phyloP scores from a whole-genome alignment of 2,888 invertebrate genomes.

The Glaucopsyche alexis region DNA sequence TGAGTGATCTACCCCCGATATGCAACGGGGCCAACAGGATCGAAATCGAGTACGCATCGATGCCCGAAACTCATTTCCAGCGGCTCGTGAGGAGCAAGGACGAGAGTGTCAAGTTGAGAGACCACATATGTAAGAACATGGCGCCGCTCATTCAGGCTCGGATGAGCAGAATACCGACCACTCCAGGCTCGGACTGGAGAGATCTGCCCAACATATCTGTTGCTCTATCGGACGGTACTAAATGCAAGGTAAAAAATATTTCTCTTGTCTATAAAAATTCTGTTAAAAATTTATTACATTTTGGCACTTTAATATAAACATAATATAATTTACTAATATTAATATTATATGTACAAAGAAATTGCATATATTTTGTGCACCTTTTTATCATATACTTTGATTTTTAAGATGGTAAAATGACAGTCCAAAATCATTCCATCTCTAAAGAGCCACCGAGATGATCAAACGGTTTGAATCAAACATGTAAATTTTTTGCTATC shows the following conservation, averaged over 20 bases:
- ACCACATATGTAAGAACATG: conserved; percentile 93
- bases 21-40: conserved; percentile 84
- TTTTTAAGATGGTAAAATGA: too few relatives aligned
- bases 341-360: too few relatives aligned
- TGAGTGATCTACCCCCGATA: conserved; percentile 89
- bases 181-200: conserved; percentile 91
- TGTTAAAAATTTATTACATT: too few relatives aligned
- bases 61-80: conserved; percentile 88
- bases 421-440: too few relatives aligned
- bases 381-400: too few relatives aligned
- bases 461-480: too few relatives aligned
- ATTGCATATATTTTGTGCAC: too few relatives aligned
- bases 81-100: conserved; percentile 82
- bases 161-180: conserved; percentile 86
- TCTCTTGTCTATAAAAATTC: not conserved
- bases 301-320: too few relatives aligned
- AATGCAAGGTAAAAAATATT: conserved; percentile 70
- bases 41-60: conserved; percentile 85
- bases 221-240: conserved; percentile 84
- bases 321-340: too few relatives aligned
- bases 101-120: conserved; percentile 79
- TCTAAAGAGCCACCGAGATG: too few relatives aligned
- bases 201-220: conserved; percentile 90
- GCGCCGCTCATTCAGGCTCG: conserved; percentile 88
- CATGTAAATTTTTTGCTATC: too few relatives aligned